phyloP scores from a whole-genome alignment of 2,113 vertebrate species.

The Mionectes macconnelli region DNA sequence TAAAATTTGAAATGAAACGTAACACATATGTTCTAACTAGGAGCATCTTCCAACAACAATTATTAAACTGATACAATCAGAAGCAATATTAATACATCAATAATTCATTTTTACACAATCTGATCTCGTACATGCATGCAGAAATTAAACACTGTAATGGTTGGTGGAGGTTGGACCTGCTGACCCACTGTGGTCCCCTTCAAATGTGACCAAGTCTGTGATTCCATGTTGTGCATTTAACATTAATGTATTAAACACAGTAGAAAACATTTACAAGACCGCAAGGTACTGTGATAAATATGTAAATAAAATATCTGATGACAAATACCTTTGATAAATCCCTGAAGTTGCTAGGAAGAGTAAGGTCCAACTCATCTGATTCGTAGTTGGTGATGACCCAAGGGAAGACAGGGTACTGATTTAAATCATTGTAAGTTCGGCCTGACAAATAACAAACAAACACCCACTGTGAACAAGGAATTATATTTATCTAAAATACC shows the following conservation, averaged over 20 bases:
- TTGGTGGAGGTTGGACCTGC: not conserved
- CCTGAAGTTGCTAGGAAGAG: constrained; percentile 97
- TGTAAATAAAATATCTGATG: not conserved
- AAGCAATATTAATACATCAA: not conserved
- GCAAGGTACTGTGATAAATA: not conserved
- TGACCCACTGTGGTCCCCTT: not conserved
- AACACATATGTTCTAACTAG: not conserved
- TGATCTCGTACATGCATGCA: not conserved
- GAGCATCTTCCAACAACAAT: not conserved
- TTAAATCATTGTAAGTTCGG: constrained; percentile 93
- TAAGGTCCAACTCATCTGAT: constrained; percentile 92
- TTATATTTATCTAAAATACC: not conserved
- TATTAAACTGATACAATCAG: not conserved
- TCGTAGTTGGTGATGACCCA: constrained; percentile 99
- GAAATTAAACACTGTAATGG: not conserved
- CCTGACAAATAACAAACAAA: constrained; percentile 70
- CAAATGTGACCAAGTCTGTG: not conserved
- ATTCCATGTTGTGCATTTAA: not conserved
- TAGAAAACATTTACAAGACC: not conserved
- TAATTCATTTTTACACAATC: not conserved
- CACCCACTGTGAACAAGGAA: not conserved
- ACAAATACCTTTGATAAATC: constrained; percentile 94
- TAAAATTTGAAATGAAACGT: not conserved
- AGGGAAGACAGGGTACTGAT: constrained; percentile 98
- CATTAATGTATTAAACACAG: not conserved